Conservation (phyloP, 2,113 vertebrate species). For the Catagonus wagneri region DNA sequence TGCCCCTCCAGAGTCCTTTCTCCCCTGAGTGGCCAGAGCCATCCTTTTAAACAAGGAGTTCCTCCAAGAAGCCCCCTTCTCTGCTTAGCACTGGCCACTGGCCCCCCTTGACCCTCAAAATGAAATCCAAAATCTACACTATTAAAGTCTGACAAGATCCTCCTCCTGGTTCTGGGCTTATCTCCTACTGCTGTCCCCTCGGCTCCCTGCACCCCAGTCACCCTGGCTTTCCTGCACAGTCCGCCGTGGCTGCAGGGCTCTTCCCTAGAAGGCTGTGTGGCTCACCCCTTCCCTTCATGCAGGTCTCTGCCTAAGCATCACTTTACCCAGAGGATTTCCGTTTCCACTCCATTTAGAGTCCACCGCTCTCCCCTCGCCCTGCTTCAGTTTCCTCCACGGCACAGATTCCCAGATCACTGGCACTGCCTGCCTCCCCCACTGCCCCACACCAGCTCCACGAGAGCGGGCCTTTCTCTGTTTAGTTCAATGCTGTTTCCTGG, state of each 20-base stretch:
- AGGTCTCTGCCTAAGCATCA: not conserved
- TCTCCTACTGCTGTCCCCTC: rapidly evolving
- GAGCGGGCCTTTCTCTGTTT: not conserved
- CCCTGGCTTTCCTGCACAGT: not conserved
- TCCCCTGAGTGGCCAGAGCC: not conserved
- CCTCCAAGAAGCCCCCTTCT: not conserved
- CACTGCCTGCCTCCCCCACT: not conserved
- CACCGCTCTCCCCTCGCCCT: not conserved
- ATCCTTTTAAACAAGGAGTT: not conserved
- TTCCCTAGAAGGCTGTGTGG: not conserved
- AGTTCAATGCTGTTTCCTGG: not conserved
- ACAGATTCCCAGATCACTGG: not conserved
- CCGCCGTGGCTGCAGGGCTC: not conserved
- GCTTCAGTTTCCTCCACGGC: not conserved
- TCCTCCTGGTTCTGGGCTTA: not conserved
- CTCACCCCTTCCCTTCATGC: not conserved
- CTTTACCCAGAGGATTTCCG: not conserved
- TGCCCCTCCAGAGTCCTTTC: too few relatives aligned
- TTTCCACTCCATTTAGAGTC: not conserved
- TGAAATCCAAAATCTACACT: not conserved
- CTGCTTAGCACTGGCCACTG: not conserved
- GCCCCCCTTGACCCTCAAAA: not conserved
- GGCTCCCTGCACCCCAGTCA: not conserved
- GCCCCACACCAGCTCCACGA: not conserved
- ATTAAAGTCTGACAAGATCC: not conserved